A percentile compares a stretch with the other conserved stretches of the same genome.
These are phyloP conservation scores for Lithophane semibrunnea DNA, from an alignment of 2,888 invertebrate species.

Conservation along the genomic window DNA sequence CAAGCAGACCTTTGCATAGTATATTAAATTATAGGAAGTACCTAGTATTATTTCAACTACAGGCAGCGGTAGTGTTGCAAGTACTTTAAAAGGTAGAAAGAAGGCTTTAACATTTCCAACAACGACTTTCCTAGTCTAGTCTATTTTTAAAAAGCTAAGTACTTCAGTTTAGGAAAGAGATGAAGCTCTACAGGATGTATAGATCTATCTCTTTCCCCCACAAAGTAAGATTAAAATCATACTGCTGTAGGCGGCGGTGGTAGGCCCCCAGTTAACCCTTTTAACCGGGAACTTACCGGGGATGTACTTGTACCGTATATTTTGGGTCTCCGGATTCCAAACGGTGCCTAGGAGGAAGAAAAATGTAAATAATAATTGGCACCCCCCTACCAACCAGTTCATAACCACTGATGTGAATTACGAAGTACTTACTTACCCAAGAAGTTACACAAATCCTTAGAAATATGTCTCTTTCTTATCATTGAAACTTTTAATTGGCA, in stretches of 20 bases:
- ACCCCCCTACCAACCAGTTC: neutral
- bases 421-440: slow-evolving; percentile 2
- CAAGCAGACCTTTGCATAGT: neutral
- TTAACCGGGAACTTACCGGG: too few relatives aligned
- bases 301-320: too few relatives aligned
- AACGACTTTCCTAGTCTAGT: too few relatives aligned
- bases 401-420: slow-evolving; percentile 1
- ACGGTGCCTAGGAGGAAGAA: neutral
- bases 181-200: too few relatives aligned
- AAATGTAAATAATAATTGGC: neutral
- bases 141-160: too few relatives aligned
- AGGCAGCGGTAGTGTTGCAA: neutral
- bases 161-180: too few relatives aligned
- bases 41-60: neutral
- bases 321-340: too few relatives aligned
- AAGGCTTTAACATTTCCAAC: neutral
- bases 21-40: neutral
- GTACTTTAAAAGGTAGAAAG: neutral
- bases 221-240: too few relatives aligned
- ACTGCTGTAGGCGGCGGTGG: too few relatives aligned
- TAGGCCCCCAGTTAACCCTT: too few relatives aligned
- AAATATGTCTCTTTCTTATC: slow-evolving; percentile 19
- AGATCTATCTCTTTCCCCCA: too few relatives aligned
- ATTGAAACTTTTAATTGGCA: slow-evolving; percentile 42
- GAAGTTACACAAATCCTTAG: slow-evolving; percentile 15